Percentiles rank a stretch among this genome's conserved stretches.
Conservation (phyloP, 2,797 vertebrate species). For the Phataginus tricuspis region DNA sequence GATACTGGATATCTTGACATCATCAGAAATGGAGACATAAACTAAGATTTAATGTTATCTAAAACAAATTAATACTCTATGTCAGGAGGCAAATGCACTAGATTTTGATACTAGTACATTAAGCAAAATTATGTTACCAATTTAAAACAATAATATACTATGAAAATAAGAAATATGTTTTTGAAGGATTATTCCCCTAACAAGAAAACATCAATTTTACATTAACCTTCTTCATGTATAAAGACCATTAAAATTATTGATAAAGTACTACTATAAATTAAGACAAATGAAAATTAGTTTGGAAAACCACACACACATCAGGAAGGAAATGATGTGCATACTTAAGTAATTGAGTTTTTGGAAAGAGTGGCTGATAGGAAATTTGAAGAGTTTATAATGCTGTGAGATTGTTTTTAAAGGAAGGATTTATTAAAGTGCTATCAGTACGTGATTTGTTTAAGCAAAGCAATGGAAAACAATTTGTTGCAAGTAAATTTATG, state of each 20-base stretch:
- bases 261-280: neutral
- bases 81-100: neutral
- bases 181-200: neutral
- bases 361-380: neutral
- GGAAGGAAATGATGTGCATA: neutral
- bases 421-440: neutral
- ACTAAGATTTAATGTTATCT: neutral
- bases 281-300: neutral
- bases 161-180: neutral
- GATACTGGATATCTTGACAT: neutral
- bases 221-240: neutral
- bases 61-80: neutral
- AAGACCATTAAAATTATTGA: neutral
- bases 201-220: neutral
- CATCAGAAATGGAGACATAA: neutral
- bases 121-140: neutral
- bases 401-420: conserved; percentile 23
- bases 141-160: neutral
- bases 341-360: neutral
- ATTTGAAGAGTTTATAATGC: neutral
- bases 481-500: neutral
- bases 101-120: neutral
- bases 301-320: neutral
- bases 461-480: neutral
- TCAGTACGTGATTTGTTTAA: neutral